Evolutionary conservation across 2,113 vertebrate species (phyloP).

Genomic region (Empidonax traillii): DNA sequence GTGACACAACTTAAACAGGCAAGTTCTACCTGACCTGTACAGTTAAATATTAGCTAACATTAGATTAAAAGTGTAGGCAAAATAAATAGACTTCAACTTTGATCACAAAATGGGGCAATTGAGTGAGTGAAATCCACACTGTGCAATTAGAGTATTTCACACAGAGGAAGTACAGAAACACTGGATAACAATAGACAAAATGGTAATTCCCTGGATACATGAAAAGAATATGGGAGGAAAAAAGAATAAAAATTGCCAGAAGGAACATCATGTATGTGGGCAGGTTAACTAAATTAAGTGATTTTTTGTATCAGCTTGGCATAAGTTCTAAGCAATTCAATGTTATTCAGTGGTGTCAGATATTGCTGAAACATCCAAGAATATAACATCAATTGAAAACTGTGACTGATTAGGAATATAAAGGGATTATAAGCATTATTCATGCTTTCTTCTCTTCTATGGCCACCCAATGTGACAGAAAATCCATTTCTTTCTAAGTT

Average conservation of each 20-base stretch:
- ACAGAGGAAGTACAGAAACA: neutral
- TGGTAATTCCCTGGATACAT: neutral
- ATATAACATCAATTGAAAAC: neutral
- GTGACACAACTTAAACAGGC: neutral
- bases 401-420: neutral
- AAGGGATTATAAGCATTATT: neutral
- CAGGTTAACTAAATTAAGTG: neutral
- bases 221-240: neutral
- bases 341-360: neutral
- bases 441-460: neutral
- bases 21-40: neutral
- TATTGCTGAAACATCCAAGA: neutral
- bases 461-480: neutral
- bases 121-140: neutral
- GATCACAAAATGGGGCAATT: neutral
- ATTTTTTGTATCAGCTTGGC: neutral
- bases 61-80: neutral
- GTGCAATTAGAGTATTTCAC: neutral
- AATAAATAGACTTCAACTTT: neutral
- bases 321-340: neutral
- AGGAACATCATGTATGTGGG: neutral
- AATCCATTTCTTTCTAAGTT: neutral
- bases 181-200: neutral
- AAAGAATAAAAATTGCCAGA: neutral
- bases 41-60: neutral